A percentile compares a stretch with the other conserved stretches of the same genome.
phyloP scores from a whole-genome alignment of 2,888 invertebrate species.

The Microplitis manilae region DNA sequence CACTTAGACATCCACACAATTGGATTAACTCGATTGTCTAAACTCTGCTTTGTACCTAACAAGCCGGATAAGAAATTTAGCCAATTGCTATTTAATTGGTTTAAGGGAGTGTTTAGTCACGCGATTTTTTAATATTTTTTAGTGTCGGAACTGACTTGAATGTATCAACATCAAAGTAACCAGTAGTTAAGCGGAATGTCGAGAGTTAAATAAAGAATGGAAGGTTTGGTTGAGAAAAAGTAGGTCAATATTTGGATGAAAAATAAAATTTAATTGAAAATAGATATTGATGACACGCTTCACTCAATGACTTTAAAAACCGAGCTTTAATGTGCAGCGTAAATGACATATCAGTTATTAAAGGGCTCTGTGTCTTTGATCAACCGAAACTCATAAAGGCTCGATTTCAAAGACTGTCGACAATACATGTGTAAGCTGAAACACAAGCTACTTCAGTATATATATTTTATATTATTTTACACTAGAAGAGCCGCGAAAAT shows the following conservation, averaged over 20 bases:
- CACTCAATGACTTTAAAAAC: neutral
- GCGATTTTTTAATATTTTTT: constrained; percentile 44
- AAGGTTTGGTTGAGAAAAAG: neutral
- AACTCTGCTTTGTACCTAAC: constrained; percentile 38
- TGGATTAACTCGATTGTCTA: constrained; percentile 20
- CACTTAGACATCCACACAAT: constrained; percentile 12
- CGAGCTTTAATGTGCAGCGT: neutral
- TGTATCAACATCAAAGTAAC: neutral
- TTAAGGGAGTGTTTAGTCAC: constrained; percentile 44
- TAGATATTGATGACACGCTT: neutral
- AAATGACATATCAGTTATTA: neutral
- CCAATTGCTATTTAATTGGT: constrained; percentile 54
- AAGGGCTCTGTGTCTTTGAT: neutral
- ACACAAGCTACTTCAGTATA: too few species aligned
- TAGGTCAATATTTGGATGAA: neutral
- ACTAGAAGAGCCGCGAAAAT: too few species aligned
- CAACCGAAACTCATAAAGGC: neutral
- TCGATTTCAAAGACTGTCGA: neutral
- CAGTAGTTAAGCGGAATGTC: neutral
- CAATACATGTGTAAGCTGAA: neutral
- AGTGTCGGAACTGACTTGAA: neutral
- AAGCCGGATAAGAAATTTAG: constrained; percentile 52
- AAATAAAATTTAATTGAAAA: neutral
- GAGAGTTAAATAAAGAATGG: too few species aligned
- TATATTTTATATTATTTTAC: too few species aligned